Evolutionary conservation across 2,113 vertebrate genomes (phyloP), one percentile per base, ranked within the genome.

Genomic region (Gasterosteus nipponicus): DNA sequence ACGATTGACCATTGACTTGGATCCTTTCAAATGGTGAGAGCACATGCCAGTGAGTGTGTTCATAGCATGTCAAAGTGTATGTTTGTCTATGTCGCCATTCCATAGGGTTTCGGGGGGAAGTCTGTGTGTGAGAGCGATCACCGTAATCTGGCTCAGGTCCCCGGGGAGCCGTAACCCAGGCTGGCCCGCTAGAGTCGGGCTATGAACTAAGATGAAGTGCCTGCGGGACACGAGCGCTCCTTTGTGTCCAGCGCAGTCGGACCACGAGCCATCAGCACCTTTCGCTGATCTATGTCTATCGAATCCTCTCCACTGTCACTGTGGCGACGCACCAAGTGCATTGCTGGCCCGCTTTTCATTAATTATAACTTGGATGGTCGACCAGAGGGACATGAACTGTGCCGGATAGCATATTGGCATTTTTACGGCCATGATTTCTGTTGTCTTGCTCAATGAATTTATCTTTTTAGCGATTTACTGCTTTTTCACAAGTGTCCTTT

Each of bases 401-500:
- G 56, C 70, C 11, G 29, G 73, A 73, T 71, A 58, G 65, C 51
- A 3, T 93, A 94, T 93, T 92, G 94, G 88, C 94, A 92, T 89
- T 92, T 94, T 94, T 93, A 94, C 78, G 77, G 89, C 85, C 76
- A 70, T 81, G 86, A 91, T 38, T 92, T 92, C 89, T 92, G 92
- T 94, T 94, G 93, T 83, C 83, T 87, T 88, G 91, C 82, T 73
- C 51, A 82, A 92, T 89, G 80, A 89, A 92, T 92, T 67, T 69
- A 62, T 86, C 86, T 89, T 86, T 87, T 87, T 66, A 77, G 65
- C 77, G 71, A 89, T 68, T 12, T 3, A 85, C 57, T 31, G 72
- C 49, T 44, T 63, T 84, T 89, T 90, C 63, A 91, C 85, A 73
- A 86, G 22, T 7, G 63, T 39, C 49, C 47, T 73, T 86, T n/a